Evolutionary conservation across 2,113 vertebrate genomes (phyloP), one percentile per base, ranked within the genome.

Genomic region (Xyliphius kryptos): DNA sequence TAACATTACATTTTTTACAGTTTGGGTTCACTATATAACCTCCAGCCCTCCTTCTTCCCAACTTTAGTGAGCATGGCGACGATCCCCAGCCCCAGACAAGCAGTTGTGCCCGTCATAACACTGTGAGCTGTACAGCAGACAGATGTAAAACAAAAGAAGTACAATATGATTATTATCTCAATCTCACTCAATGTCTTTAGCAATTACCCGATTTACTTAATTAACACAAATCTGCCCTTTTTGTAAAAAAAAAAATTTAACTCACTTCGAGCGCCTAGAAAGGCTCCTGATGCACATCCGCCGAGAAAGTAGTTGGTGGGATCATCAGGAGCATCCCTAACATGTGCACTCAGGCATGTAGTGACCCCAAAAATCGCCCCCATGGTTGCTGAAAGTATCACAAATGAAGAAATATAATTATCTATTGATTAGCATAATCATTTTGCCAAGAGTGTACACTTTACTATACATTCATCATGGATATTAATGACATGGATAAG

Each of bases 271-370:
- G 79, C 89, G 60, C 95, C 95, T 2, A 97, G 50, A 59, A 90
- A 72, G 48, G 86, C 74, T 20, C 95, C 95, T 0, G 91, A 87
- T 0, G 86, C 79, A 0, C 95, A 98, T 53, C 95, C 95, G 0
- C 95, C 95, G 0, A 94, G 63, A 37, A 98, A 95, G 69, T 95
- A 97, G 76, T 97, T 92, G 38, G 89, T 20, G 0, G 93, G 91
- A 63, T 91, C 88, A 0, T 96, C 86, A 0, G 92, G 89, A 11
- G 86, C 65, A 2, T 90, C 86, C 0, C 91, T 86, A 41, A 85
- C 60, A 21, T 95, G 86, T 13, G 92, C 92, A 13, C 77, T 91
- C 51, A 97, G 52, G 71, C 94, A 97, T 1, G 93, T 91, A 0
- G 85, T 67, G 9, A 90, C 61, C 2, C 91, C 89, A 21, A 98